Evolutionary conservation across 2,888 invertebrate genomes (phyloP), one percentile per base, ranked within the genome.

Genomic region (Eupithecia dodoneata): DNA sequence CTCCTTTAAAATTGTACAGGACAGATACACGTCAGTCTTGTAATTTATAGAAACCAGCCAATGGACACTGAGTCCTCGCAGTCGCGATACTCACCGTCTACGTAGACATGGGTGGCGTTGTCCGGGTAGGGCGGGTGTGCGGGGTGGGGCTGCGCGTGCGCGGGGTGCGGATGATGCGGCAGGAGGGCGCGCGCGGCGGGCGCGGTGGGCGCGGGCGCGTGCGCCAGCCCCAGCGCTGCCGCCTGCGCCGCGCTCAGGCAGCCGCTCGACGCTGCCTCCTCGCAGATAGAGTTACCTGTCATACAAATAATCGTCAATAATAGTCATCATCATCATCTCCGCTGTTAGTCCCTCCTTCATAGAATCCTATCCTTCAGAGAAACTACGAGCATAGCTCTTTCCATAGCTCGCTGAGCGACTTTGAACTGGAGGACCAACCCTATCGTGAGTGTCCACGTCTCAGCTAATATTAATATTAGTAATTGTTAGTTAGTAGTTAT

Each of bases 221-320:
- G 93, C 81, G 87, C 82, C 81, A 94, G 90, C 18, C 94, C 94
- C 66, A 94, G 87, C 80, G 93, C 93, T 82, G 94, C 93, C 87
- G 94, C 94, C 85, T 94, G 93, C 85, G 92, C 94, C 76, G 93
- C 89, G 81, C 90, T 92, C 79, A 93, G 89, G 77, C 76, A 74
- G 77, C 81, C 79, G 30, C 67, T 13, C 6, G 67, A 3, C 18
- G 72, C 71, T 76, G 59, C 66, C 76, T 86, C 88, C 44, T 84
- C 44, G 81, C 72, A 70, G 77, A 82, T 79, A 79, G 75, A 75
- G 73, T 77, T 83, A 59, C 83, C 85, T 83, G 76, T 10, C 3
- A 59, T 9, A 59, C 9, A 18, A 59, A 59, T 18, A 9, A 59
- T 15, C n/a, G 4, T 30, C 30, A 30, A 30, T 30, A 30, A 30